phyloP scores from a whole-genome alignment of 2,113 vertebrate species.

The Uria lomvia region DNA sequence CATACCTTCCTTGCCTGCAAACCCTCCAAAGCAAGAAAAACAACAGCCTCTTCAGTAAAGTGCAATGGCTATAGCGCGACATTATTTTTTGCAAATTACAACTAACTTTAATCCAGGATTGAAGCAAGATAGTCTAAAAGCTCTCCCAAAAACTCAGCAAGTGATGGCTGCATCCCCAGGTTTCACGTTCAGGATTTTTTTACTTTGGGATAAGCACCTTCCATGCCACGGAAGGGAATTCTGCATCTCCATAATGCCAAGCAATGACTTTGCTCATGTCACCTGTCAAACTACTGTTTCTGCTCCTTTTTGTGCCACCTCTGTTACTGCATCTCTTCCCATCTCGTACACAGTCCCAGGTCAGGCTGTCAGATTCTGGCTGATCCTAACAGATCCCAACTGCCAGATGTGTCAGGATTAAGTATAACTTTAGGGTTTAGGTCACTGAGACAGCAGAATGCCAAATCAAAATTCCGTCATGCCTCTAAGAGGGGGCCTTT shows the following conservation, averaged over 20 bases:
- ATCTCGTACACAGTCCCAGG: not conserved
- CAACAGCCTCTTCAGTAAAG: not conserved
- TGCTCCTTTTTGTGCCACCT: not conserved
- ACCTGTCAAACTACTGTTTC: not conserved
- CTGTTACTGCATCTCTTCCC: not conserved
- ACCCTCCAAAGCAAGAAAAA: not conserved
- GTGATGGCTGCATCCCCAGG: not conserved
- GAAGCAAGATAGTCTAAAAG: not conserved
- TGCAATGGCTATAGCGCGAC: not conserved
- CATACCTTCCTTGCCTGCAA: not conserved
- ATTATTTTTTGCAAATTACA: not conserved
- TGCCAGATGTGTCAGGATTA: not conserved
- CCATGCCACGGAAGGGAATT: not conserved
- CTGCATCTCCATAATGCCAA: not conserved
- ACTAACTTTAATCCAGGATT: not conserved
- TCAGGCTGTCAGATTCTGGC: not conserved
- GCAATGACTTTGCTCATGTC: not conserved
- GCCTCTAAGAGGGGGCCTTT: not conserved
- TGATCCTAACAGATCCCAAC: not conserved
- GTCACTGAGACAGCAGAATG: not conserved
- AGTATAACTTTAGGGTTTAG: not conserved
- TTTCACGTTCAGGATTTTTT: not conserved
- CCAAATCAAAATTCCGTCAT: not conserved
- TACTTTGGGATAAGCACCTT: not conserved
- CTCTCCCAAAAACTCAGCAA: not conserved